These are phyloP conservation scores for Taeniopygia guttata DNA, from an alignment of 2,797 vertebrate genomes.

Conservation along the genomic window DNA sequence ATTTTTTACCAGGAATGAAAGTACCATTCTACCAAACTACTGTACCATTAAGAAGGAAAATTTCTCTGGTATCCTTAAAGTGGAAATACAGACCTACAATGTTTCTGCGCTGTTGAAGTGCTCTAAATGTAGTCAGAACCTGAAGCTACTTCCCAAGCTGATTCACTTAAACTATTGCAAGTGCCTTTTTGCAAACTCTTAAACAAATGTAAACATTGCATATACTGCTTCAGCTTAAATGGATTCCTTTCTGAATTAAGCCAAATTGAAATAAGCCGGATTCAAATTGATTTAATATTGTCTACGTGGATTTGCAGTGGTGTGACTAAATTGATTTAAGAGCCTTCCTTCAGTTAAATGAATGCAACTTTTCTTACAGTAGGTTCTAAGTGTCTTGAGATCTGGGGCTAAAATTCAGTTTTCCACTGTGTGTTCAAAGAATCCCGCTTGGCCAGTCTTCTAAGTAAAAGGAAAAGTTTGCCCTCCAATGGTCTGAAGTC, in stretches of 20 bases:
- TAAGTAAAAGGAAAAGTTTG: not conserved
- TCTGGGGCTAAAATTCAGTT: not conserved
- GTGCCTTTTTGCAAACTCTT: not conserved
- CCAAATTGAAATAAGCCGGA: not conserved
- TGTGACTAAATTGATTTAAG: conserved; percentile 24
- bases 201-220: not conserved
- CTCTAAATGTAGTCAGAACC: not conserved
- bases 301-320: not conserved
- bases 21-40: not conserved
- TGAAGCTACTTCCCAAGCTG: not conserved
- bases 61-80: not conserved
- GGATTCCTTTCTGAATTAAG: conserved; percentile 48
- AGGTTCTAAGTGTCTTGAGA: not conserved
- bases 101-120: not conserved
- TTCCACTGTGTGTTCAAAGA: not conserved
- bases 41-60: not conserved
- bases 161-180: conserved; percentile 3
- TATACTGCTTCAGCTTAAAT: conserved; percentile 2
- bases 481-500: not conserved
- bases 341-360: not conserved
- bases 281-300: conserved; percentile 49
- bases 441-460: not conserved
- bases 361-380: not conserved
- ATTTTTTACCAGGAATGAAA: not conserved
- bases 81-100: not conserved